Evolutionary conservation across 2,888 invertebrate genomes (phyloP).

Genomic region (Drosophila nigritarsus): DNA sequence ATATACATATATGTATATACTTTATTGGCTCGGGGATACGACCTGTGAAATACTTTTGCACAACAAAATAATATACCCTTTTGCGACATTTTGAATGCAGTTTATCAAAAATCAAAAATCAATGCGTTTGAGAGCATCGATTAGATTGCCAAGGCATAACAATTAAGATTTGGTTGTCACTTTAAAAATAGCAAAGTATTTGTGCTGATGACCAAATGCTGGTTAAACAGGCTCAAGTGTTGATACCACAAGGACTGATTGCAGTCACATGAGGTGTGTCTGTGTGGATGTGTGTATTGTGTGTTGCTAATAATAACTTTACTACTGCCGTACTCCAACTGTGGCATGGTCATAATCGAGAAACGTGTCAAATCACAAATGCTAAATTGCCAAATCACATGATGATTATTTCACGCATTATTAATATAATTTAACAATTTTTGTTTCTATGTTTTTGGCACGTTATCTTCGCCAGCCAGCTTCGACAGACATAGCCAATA

Average conservation of each 20-base stretch:
- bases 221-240: slow-evolving; percentile 20
- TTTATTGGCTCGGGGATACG: too few relatives aligned
- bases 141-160: slow-evolving; percentile 34
- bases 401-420: background rate
- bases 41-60: too few relatives aligned
- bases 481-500: background rate
- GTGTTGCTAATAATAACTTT: slow-evolving; percentile 1
- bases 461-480: background rate
- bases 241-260: slow-evolving; percentile 40
- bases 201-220: slow-evolving; percentile 13
- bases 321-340: background rate
- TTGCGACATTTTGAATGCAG: background rate
- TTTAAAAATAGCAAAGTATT: slow-evolving; percentile 13
- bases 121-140: slow-evolving; percentile 36
- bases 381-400: background rate
- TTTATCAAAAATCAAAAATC: slow-evolving; percentile 31
- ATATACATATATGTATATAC: too few relatives aligned
- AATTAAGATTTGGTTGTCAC: slow-evolving; percentile 6
- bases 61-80: background rate
- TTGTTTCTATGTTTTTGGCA: too few relatives aligned
- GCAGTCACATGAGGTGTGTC: slow-evolving; percentile 39
- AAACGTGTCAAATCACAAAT: slow-evolving; percentile 16
- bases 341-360: slow-evolving; percentile 17
- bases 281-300: background rate
- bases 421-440: background rate